Conservation (phyloP, 2,797 vertebrate species). For the Thalassophryne amazonica region DNA sequence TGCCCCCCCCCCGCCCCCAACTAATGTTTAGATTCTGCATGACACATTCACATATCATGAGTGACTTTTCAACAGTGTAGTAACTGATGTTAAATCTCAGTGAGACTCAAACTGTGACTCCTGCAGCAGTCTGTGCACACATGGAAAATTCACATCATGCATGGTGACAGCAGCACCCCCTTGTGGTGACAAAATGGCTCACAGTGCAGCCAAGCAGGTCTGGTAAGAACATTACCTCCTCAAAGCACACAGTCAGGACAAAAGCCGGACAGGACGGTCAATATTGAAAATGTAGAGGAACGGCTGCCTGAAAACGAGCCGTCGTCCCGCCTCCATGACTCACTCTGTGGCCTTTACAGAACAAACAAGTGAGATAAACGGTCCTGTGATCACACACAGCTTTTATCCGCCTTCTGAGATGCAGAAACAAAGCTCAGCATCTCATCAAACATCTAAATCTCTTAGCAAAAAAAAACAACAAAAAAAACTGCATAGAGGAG, state of each 20-base stretch:
- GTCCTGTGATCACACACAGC: slow-evolving; percentile 21
- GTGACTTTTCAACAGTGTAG: too few relatives aligned
- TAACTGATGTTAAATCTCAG: too few relatives aligned
- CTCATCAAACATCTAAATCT: slow-evolving; percentile 36
- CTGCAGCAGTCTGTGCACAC: not conserved
- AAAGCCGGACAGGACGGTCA: slow-evolving; percentile 81
- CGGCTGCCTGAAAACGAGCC: slow-evolving; percentile 57
- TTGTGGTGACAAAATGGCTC: slow-evolving; percentile 43
- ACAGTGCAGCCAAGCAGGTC: too few relatives aligned
- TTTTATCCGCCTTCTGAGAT: slow-evolving; percentile 61
- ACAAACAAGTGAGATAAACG: slow-evolving; percentile 88
- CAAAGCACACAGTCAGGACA: slow-evolving; percentile 41
- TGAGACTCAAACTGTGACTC: too few relatives aligned
- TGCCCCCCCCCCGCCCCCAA: too few relatives aligned
- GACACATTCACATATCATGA: too few relatives aligned
- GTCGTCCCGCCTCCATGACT: slow-evolving; percentile 30
- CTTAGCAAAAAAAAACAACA: slow-evolving; percentile 28
- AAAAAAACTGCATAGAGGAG: slow-evolving; percentile 27
- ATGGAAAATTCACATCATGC: slow-evolving; percentile 30
- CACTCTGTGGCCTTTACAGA: slow-evolving; percentile 65
- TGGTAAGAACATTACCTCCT: slow-evolving; percentile 46
- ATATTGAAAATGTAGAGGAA: slow-evolving; percentile 82
- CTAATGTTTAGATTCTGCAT: too few relatives aligned
- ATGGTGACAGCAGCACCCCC: slow-evolving; percentile 55
- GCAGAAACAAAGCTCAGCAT: slow-evolving; percentile 56